Base-by-base conservation (phyloP, 2,888 invertebrate genomes). In the Limnephilus rhombicus region DNA sequence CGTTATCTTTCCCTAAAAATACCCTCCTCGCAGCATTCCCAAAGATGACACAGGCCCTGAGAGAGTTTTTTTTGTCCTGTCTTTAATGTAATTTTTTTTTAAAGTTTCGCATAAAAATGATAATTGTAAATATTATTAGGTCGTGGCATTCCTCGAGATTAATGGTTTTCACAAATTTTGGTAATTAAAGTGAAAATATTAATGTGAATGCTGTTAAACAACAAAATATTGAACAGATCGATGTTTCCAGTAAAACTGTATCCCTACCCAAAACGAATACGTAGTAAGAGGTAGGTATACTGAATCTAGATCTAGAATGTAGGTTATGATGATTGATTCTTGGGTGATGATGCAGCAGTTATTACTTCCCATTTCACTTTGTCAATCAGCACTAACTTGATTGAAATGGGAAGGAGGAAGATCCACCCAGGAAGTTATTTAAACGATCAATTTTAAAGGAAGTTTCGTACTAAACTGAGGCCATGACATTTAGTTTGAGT, bases 321-420 rank as follows among this genome's bases (percentile, higher is more conserved):
- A 53, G 87, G 87, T 87, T 87, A 87, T 87, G 53, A 87, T 87
- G 87, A 87, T 87, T 87, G 87, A 87, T 87, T 87, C 87, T 87
- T 34, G 53, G 53, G 53, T 53, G 53, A 68, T 53, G 87, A 53
- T 18, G 34, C 34, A 53, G 87, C 53, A 87, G 68, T 53, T 49
- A 53, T 87, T 86, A 86, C 86, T 86, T 45, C 86, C 41, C 86
- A 45, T 86, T 45, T 45, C 49, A n/a, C 45, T 86, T n/a, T 45
- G 49, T 86, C 86, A 86, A 86, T 86, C 86, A 86, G 29, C 49
- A 29, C 15, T 24, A 49, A 45, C 41, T 45, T 86, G 45, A 86
- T 86, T 86, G 86, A 45, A 86, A 86, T 86, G 41, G 86, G 86
- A 45, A 86, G 49, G 29, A 45, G 49, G 49, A 49, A 86, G 83